Conservation (phyloP, 2,113 vertebrate genomes). For the Oceanites oceanicus region DNA sequence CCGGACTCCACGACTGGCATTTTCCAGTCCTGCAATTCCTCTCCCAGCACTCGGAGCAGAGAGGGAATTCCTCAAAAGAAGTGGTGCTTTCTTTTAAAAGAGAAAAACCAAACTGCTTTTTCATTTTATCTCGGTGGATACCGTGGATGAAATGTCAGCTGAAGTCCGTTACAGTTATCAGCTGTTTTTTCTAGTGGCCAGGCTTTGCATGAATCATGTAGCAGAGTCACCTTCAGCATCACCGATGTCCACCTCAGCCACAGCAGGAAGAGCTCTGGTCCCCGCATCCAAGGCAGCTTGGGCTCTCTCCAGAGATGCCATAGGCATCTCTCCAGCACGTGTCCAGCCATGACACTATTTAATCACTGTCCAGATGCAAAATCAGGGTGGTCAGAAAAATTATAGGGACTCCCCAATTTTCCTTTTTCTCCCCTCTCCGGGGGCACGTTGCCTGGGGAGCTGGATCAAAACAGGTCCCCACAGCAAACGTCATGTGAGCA, state of each 20-base stretch:
- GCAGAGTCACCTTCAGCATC: not conserved
- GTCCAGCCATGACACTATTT: not conserved
- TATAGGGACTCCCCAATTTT: not conserved
- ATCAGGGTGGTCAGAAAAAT: not conserved
- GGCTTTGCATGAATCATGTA: not conserved
- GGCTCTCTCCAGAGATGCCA: not conserved
- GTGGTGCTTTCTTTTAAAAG: not conserved
- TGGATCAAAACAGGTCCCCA: not conserved
- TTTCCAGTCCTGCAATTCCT: not conserved
- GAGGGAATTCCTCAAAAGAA: not conserved
- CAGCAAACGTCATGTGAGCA: rapidly evolving
- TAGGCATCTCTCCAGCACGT: not conserved
- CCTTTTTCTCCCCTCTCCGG: not conserved
- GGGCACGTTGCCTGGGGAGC: not conserved
- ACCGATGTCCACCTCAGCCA: not conserved
- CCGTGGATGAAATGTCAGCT: not conserved
- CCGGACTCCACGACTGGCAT: not conserved
- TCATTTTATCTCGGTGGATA: not conserved
- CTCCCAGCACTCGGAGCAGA: not conserved
- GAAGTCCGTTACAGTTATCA: not conserved
- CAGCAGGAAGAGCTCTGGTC: not conserved
- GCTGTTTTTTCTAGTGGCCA: not conserved
- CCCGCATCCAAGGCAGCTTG: not conserved
- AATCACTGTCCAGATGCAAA: not conserved
- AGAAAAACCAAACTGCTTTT: not conserved